These are phyloP conservation scores for Dusona sp. DNA, from an alignment of 2,888 invertebrate species.

Conservation along the genomic window DNA sequence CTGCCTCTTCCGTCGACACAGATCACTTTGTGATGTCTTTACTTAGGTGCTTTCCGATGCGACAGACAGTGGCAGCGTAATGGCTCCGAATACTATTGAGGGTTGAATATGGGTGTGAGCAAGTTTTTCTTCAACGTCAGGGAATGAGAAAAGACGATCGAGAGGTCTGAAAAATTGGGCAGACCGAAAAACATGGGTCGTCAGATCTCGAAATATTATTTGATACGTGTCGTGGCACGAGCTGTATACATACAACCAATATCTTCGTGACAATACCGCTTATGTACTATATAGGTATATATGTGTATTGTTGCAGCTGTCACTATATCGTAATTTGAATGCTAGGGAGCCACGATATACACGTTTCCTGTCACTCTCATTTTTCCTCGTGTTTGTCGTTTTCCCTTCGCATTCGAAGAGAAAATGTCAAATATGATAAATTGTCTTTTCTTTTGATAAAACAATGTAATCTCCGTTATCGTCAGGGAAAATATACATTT, in stretches of 20 bases:
- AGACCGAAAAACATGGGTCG: slow-evolving; percentile 31
- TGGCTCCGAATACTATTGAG: slow-evolving; percentile 58
- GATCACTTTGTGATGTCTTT: slow-evolving; percentile 84
- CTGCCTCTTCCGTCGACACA: slow-evolving; percentile 67
- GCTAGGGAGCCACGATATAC: slow-evolving; percentile 23
- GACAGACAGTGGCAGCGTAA: slow-evolving; percentile 71
- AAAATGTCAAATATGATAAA: slow-evolving; percentile 61
- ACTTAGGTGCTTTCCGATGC: slow-evolving; percentile 81
- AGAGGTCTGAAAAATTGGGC: slow-evolving; percentile 47
- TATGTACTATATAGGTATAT: slow-evolving; percentile 14
- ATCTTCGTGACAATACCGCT: slow-evolving; percentile 39
- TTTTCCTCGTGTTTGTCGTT: slow-evolving; percentile 52
- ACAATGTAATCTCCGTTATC: slow-evolving; percentile 38
- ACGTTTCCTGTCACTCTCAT: slow-evolving; percentile 48
- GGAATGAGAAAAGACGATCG: slow-evolving; percentile 41
- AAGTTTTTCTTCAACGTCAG: slow-evolving; percentile 9
- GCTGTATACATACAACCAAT: slow-evolving; percentile 14
- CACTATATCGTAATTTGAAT: slow-evolving; percentile 59
- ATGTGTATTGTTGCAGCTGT: slow-evolving; percentile 53
- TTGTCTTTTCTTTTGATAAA: slow-evolving; percentile 23
- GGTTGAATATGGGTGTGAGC: slow-evolving; percentile 10
- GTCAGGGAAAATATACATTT: neutral
- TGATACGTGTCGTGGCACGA: slow-evolving; percentile 33
- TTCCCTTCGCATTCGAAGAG: slow-evolving; percentile 35
- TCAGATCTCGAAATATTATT: slow-evolving; percentile 50